Base-by-base conservation (phyloP, 1,140 invertebrate species). In the Nilaparvata lugens region DNA sequence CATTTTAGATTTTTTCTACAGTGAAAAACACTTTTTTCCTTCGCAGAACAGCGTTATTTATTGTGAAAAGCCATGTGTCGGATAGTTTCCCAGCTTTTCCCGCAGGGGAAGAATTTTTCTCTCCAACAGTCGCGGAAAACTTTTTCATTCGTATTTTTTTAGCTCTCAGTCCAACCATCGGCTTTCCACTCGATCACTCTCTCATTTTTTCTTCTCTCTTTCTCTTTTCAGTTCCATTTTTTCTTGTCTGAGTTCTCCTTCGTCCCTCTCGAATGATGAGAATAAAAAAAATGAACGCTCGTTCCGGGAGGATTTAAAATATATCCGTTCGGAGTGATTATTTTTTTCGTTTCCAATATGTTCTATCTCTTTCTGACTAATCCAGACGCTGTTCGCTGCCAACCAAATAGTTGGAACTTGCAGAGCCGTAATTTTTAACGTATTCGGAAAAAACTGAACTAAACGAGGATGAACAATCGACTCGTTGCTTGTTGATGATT, bases 251-350 rank as follows among this genome's bases (percentile, higher is more conserved):
- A 43, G 25, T 35, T 11, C 31, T 6, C 31, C 31, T 2, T 35
- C 31, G 31, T 35, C 31, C 31, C 31, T 35, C 31, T 35, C 9
- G 31, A 2, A 35, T 35, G 31, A 35, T 35, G 31, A 35, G 31
- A 59, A 59, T 35, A 59, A 48, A 53, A 62, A 58, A 60, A 60
- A 43, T 18, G 40, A 42, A 45, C 38, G 31, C 13, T 35, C 31
- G 13, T 11, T 35, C 31, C 31, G 31, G 31, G 31, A 35, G 31
- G 31, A 35, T 35, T 35, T 35, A 35, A 35, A 35, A 35, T 35
- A 35, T 35, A 35, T 35, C 31, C 7, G 31, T 35, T 35, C 31
- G 31, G 7, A 35, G 31, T 35, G 31, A 35, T 35, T 35, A 35
- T 35, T 35, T 35, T 35, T 35, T 35, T 9, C 31, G 31, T 35